These are phyloP conservation scores for Sipha maydis DNA, from an alignment of 2,888 invertebrate species.

Conservation along the genomic window DNA sequence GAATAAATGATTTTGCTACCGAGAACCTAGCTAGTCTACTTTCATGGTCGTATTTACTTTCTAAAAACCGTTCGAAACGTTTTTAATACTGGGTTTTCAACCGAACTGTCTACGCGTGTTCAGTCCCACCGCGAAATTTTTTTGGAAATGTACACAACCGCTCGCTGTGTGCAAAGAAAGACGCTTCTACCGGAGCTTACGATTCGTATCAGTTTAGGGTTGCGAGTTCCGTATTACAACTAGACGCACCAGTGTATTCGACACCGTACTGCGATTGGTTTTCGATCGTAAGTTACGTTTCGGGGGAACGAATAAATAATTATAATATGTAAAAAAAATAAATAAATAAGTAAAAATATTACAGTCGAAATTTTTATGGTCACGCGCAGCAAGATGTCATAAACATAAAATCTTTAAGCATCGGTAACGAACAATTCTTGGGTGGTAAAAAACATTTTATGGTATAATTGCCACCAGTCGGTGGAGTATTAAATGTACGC, in stretches of 20 bases:
- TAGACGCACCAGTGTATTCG: no score
- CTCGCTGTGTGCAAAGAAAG: no score
- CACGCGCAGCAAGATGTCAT: neutral
- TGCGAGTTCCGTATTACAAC: no score
- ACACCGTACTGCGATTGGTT: no score
- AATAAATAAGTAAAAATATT: neutral
- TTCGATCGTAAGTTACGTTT: neutral
- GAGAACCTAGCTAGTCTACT: conserved; percentile 1
- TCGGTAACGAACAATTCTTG: conserved; percentile 16
- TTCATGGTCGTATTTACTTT: conserved; percentile 8
- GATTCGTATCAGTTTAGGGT: no score
- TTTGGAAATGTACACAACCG: no score
- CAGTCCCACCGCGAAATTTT: neutral
- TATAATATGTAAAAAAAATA: neutral
- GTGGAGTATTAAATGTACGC: neutral
- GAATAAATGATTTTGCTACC: neutral
- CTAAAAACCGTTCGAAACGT: neutral
- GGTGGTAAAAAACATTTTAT: conserved; percentile 26
- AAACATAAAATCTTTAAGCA: conserved; percentile 23
- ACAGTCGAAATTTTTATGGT: conserved; percentile 3
- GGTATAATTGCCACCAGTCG: conserved; percentile 28
- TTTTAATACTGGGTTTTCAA: neutral
- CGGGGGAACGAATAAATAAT: no score
- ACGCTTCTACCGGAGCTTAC: no score
- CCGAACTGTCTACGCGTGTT: neutral